phyloP scores from a whole-genome alignment of 2,113 vertebrate species.

The Embiotoca jacksoni region DNA sequence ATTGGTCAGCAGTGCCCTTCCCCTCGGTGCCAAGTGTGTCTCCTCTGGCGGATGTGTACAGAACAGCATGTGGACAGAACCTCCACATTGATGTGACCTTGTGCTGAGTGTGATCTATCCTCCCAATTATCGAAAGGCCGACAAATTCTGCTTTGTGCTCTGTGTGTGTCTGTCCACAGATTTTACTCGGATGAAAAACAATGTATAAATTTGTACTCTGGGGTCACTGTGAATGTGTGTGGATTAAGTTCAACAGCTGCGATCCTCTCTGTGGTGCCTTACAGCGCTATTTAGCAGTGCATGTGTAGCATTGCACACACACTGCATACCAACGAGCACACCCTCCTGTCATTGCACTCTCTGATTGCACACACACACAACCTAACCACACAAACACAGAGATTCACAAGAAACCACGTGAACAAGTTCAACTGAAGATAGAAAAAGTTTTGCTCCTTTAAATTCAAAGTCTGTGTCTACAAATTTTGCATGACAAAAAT shows the following conservation, averaged over 20 bases:
- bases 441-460: too few species aligned
- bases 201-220: slow-evolving; percentile 25
- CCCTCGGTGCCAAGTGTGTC: slow-evolving; percentile 56
- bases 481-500: too few species aligned
- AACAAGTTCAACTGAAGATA: too few species aligned
- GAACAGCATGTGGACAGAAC: slow-evolving; percentile 35
- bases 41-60: slow-evolving; percentile 36
- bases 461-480: too few species aligned
- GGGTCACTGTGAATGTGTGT: slow-evolving; percentile 29
- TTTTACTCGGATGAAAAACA: slow-evolving; percentile 15
- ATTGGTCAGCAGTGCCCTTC: slow-evolving; percentile 62
- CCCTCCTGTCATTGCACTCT: neutral
- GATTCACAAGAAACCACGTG: neutral
- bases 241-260: slow-evolving; percentile 23
- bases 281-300: slow-evolving; percentile 55
- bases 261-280: slow-evolving; percentile 6
- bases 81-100: slow-evolving; percentile 59
- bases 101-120: slow-evolving; percentile 15
- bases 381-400: slow-evolving; percentile 14
- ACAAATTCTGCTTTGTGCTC: slow-evolving; percentile 5
- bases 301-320: slow-evolving; percentile 36
- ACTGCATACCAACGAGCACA: slow-evolving; percentile 33
- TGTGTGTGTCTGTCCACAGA: slow-evolving; percentile 7
- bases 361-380: neutral
- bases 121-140: slow-evolving; percentile 6